These are phyloP conservation scores for Dolichoris vasculosae DNA, from an alignment of 1,140 invertebrate genomes.

Conservation along the genomic window DNA sequence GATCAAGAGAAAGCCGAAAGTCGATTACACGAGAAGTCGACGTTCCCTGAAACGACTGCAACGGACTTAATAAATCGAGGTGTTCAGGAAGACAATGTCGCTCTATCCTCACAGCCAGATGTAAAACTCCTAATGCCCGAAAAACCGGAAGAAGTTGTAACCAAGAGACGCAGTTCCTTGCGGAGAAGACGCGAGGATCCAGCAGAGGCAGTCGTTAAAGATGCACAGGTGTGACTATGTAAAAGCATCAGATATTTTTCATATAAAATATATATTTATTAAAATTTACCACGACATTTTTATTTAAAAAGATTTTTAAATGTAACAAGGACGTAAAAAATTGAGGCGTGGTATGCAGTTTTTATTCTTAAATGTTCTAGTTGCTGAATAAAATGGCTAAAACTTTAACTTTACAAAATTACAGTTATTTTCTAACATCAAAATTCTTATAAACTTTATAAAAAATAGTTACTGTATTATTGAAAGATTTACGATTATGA, in stretches of 20 bases:
- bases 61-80: background rate
- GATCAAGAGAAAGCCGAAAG: background rate
- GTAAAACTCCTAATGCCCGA: background rate
- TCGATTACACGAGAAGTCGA: background rate
- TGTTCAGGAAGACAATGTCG: background rate
- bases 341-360: too few species aligned
- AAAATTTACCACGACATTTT: too few species aligned
- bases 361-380: too few species aligned
- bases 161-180: slow-evolving; percentile 38
- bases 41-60: background rate
- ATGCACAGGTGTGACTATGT: slow-evolving; percentile 51
- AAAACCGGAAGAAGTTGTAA: background rate
- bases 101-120: background rate
- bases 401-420: background rate
- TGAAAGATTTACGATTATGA: background rate
- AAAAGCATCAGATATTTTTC: too few species aligned
- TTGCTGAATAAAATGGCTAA: background rate
- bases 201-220: slow-evolving; percentile 53
- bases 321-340: too few species aligned
- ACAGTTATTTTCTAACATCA: background rate
- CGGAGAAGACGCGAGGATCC: slow-evolving; percentile 48
- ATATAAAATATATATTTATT: too few species aligned
- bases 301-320: too few species aligned
- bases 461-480: too few species aligned
- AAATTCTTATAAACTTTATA: background rate